Evolutionary conservation across 2,113 vertebrate genomes (phyloP).

Genomic region (Cyphomyrus discorhynchus): DNA sequence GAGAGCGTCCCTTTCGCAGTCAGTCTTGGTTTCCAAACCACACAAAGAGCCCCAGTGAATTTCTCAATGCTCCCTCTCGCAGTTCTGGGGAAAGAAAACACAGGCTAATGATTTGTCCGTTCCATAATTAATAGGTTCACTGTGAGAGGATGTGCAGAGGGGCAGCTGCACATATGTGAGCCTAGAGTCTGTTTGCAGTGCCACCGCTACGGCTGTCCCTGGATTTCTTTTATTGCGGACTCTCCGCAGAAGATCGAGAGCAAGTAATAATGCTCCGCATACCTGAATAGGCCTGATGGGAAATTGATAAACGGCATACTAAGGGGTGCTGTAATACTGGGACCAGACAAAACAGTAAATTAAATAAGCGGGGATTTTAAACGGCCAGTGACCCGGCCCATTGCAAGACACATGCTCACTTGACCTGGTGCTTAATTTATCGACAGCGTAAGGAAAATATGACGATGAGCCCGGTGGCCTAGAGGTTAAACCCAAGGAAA

Average conservation of each 20-base stretch:
- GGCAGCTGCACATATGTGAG: background rate
- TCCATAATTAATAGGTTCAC: constrained; percentile 5
- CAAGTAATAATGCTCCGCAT: background rate
- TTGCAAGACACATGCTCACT: background rate
- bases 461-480: background rate
- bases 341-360: background rate
- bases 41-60: background rate
- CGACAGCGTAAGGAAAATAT: background rate
- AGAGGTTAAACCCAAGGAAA: background rate
- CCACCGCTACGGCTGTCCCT: background rate
- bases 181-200: background rate
- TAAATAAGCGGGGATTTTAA: background rate
- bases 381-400: background rate
- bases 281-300: background rate
- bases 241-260: background rate
- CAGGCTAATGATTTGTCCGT: constrained; percentile 6
- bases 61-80: background rate
- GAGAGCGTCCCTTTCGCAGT: background rate
- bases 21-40: background rate
- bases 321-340: background rate
- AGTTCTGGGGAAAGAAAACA: background rate
- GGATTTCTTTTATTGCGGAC: background rate
- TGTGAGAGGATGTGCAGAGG: background rate
- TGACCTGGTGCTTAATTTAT: background rate
- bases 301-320: background rate